Percentiles rank a stretch among this genome's conserved stretches.
Conservation (phyloP, 2,888 invertebrate genomes). For the Eupithecia centaureata region DNA sequence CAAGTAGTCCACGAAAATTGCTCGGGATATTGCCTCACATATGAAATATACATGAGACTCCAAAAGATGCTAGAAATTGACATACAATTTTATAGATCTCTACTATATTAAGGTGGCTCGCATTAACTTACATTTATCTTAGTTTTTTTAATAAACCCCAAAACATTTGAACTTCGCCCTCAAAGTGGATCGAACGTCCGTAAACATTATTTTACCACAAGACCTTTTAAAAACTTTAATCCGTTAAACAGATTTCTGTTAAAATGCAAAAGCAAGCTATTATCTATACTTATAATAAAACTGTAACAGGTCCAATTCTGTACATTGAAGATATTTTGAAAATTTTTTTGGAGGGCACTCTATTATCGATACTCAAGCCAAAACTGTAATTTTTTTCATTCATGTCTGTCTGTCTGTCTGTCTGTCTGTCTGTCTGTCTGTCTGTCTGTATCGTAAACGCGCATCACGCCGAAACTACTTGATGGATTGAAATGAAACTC, state of each 20-base stretch:
- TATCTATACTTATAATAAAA: no score
- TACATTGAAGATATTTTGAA: no score
- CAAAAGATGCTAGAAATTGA: background rate
- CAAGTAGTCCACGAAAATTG: background rate
- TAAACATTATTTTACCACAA: background rate
- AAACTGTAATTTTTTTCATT: no score
- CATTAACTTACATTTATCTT: background rate
- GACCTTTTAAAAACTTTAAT: background rate
- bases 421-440: no score
- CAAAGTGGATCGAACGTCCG: background rate
- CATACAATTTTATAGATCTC: background rate
- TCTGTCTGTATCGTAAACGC: no score
- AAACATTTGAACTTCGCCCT: background rate
- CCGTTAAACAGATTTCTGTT: slow-evolving; percentile 9
- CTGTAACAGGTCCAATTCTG: no score
- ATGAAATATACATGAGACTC: background rate
- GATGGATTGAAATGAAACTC: no score
- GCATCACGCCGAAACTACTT: no score
- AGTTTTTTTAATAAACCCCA: background rate
- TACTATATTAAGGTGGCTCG: background rate
- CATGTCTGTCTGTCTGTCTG: no score
- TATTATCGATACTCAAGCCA: no score
- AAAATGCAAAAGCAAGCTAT: slow-evolving; percentile 9
- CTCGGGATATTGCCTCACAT: background rate
- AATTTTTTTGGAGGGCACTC: no score